A percentile compares a stretch with the other conserved stretches of the same genome.
phyloP scores from a whole-genome alignment of 1,140 invertebrate genomes.

The Zophobas atratus region DNA sequence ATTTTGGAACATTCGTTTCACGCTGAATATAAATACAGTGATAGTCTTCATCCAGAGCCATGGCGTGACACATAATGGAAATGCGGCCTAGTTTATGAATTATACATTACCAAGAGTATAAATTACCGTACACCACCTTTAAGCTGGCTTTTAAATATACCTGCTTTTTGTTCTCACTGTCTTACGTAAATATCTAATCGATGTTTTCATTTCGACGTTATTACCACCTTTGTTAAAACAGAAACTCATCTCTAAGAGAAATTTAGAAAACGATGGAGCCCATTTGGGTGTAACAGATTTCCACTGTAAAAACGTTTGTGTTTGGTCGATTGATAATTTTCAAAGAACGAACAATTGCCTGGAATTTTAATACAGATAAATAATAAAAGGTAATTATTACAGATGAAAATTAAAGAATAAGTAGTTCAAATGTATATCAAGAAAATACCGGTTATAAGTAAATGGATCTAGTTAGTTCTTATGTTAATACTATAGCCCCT shows the following conservation, averaged over 20 bases:
- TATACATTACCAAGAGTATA: slow-evolving; percentile 14
- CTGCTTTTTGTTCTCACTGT: background rate
- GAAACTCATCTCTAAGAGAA: background rate
- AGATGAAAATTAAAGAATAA: too few relatives aligned
- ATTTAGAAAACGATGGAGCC: too few relatives aligned
- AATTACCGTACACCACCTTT: slow-evolving; percentile 18
- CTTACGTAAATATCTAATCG: slow-evolving; percentile 8
- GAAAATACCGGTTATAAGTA: too few relatives aligned
- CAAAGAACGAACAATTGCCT: too few relatives aligned
- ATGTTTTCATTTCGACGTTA: background rate
- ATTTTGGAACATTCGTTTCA: slow-evolving; percentile 33
- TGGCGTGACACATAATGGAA: slow-evolving; percentile 45
- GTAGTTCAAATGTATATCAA: too few relatives aligned
- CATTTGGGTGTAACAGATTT: too few relatives aligned
- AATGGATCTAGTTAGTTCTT: too few relatives aligned
- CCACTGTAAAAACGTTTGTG: too few relatives aligned
- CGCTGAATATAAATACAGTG: slow-evolving; percentile 38
- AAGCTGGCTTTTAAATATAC: slow-evolving; percentile 5
- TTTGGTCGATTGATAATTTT: too few relatives aligned
- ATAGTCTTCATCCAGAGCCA: slow-evolving; percentile 38
- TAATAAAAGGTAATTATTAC: too few relatives aligned
- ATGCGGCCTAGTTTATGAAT: slow-evolving; percentile 47
- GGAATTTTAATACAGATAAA: too few relatives aligned
- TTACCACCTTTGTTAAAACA: background rate
- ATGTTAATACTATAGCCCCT: too few relatives aligned